Evolutionary conservation across 2,113 vertebrate species (phyloP).

Genomic region (Rhagologus leucostigma): DNA sequence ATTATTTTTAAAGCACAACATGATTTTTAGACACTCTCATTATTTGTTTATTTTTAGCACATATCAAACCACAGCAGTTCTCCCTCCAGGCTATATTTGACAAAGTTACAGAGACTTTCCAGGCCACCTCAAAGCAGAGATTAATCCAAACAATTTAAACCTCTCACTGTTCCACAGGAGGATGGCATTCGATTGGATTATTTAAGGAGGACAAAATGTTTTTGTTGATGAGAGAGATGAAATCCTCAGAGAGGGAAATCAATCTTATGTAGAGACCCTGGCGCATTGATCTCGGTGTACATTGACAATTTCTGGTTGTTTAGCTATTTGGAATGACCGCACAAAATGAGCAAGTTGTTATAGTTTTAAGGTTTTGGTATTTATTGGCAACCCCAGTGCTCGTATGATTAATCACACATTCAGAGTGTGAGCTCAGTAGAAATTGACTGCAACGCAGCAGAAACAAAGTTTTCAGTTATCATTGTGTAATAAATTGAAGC

Average conservation of each 20-base stretch:
- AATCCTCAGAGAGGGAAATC: constrained; percentile 87
- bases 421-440: constrained; percentile 76
- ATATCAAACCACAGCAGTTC: not conserved
- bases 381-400: constrained; percentile 81
- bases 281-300: constrained; percentile 78
- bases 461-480: constrained; percentile 75
- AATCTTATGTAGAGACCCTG: constrained; percentile 78
- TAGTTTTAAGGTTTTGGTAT: constrained; percentile 77
- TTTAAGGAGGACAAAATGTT: constrained; percentile 84
- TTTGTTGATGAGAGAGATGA: constrained; percentile 84
- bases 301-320: constrained; percentile 84
- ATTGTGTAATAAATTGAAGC: constrained; percentile 75
- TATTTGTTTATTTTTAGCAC: constrained; percentile 34
- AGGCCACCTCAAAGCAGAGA: constrained; percentile 17
- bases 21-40: not conserved
- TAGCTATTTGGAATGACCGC: constrained; percentile 78
- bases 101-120: constrained; percentile 16
- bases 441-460: constrained; percentile 78
- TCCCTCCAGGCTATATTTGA: not conserved
- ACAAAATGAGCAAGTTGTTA: constrained; percentile 81
- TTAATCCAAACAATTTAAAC: constrained; percentile 41
- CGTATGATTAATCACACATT: constrained; percentile 89
- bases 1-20: constrained; percentile 22
- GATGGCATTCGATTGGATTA: constrained; percentile 79
- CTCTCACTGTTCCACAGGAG: constrained; percentile 43